Evolutionary conservation across 2,113 vertebrate genomes (phyloP).

Genomic region (Alethe diademata): DNA sequence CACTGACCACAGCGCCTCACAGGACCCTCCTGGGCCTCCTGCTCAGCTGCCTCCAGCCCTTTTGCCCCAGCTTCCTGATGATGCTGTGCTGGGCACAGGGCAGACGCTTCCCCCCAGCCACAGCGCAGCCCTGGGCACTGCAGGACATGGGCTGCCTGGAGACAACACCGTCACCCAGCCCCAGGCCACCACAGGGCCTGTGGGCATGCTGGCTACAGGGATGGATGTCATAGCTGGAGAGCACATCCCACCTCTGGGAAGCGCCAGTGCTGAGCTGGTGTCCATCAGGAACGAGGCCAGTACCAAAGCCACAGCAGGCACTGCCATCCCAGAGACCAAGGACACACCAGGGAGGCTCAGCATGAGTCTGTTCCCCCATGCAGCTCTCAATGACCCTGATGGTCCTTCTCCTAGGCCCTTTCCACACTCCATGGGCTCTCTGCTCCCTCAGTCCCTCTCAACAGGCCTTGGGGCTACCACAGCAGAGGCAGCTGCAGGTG

Average conservation of each 20-base stretch:
- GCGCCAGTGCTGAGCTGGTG: not conserved
- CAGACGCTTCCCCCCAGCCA: rapidly evolving
- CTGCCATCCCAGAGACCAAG: rapidly evolving
- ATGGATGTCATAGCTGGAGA: not conserved
- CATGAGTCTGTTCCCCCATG: rapidly evolving
- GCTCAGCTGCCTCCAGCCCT: not conserved
- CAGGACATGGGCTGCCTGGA: not conserved
- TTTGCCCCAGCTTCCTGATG: rapidly evolving
- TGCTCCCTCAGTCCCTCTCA: not conserved
- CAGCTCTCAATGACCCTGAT: rapidly evolving
- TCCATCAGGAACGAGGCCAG: not conserved
- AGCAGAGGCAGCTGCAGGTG: rapidly evolving
- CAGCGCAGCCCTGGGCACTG: rapidly evolving
- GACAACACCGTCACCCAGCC: rapidly evolving
- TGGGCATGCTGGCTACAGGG: rapidly evolving
- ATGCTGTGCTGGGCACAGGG: not conserved
- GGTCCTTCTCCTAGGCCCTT: not conserved
- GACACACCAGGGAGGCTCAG: not conserved
- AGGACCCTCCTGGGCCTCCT: not conserved
- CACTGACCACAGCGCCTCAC: rapidly evolving
- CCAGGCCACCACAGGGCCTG: not conserved
- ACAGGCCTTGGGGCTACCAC: not conserved
- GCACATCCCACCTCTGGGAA: not conserved
- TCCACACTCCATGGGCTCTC: rapidly evolving
- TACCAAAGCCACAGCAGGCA: not conserved